phyloP scores from a whole-genome alignment of 2,888 invertebrate genomes.

The Melolontha melolontha region DNA sequence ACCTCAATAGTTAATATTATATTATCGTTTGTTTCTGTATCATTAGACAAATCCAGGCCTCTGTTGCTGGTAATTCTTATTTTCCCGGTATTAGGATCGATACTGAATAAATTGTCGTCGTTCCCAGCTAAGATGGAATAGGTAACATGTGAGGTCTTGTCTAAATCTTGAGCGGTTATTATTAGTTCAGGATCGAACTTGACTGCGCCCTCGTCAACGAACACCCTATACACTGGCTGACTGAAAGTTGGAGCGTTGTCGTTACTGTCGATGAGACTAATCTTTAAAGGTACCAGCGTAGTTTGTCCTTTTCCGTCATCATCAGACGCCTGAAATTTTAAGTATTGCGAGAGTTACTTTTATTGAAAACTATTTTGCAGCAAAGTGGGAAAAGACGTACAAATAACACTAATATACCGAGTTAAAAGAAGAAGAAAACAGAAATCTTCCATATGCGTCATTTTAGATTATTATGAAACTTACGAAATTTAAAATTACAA shows the following conservation, averaged over 20 bases:
- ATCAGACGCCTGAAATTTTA: constrained; percentile 80
- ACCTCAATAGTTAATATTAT: constrained; percentile 77
- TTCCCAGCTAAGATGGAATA: constrained; percentile 79
- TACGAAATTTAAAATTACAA: too few species aligned
- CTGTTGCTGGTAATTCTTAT: constrained; percentile 70
- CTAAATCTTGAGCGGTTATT: constrained; percentile 83
- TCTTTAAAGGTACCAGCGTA: constrained; percentile 82
- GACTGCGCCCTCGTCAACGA: constrained; percentile 87
- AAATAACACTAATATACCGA: background rate
- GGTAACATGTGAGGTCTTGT: constrained; percentile 82
- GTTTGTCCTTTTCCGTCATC: constrained; percentile 84
- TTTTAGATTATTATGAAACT: too few species aligned
- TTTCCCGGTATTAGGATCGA: constrained; percentile 78
- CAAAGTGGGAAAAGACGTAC: too few species aligned
- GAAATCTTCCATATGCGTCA: too few species aligned
- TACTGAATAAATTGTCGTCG: constrained; percentile 73
- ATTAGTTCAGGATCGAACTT: constrained; percentile 83
- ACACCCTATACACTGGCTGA: constrained; percentile 80
- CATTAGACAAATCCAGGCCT: constrained; percentile 71
- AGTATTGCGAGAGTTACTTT: background rate
- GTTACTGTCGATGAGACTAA: constrained; percentile 85
- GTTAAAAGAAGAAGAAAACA: too few species aligned
- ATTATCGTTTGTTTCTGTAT: constrained; percentile 68
- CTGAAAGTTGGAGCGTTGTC: constrained; percentile 90
- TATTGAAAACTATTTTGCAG: background rate